phyloP scores from a whole-genome alignment of 1,140 invertebrate species.

The Adoxophyes honmai region DNA sequence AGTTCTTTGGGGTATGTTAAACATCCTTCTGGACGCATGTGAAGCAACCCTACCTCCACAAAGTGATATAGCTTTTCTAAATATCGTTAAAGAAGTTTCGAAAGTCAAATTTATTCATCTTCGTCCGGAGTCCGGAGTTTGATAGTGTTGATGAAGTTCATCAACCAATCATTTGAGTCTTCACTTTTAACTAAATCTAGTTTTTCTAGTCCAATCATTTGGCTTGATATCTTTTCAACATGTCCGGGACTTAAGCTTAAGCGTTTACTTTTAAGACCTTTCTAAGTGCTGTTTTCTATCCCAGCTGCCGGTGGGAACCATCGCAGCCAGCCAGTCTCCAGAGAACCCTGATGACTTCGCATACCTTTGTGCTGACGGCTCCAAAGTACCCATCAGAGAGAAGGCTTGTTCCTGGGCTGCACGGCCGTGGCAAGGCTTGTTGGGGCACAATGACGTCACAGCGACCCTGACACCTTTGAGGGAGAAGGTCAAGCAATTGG shows the following conservation, averaged over 20 bases:
- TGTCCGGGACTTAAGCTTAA: too few relatives aligned
- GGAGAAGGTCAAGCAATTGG: slow-evolving; percentile 64
- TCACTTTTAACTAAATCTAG: too few relatives aligned
- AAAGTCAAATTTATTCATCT: too few relatives aligned
- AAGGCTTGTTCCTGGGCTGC: slow-evolving; percentile 88
- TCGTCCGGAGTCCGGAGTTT: too few relatives aligned
- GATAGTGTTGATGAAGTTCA: too few relatives aligned
- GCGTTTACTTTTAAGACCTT: slow-evolving; percentile 13
- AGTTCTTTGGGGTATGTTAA: slow-evolving; percentile 83
- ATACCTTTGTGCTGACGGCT: slow-evolving; percentile 91
- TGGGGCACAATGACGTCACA: slow-evolving; percentile 80
- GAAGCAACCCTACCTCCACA: too few relatives aligned
- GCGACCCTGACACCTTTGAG: slow-evolving; percentile 64
- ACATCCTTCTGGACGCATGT: too few relatives aligned
- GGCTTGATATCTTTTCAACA: too few relatives aligned
- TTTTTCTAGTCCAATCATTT: too few relatives aligned
- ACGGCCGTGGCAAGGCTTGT: slow-evolving; percentile 86
- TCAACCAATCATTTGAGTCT: too few relatives aligned
- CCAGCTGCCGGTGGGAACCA: slow-evolving; percentile 78
- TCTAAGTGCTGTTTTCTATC: slow-evolving; percentile 3
- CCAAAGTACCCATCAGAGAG: slow-evolving; percentile 80
- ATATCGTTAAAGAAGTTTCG: too few relatives aligned
- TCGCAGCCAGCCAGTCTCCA: slow-evolving; percentile 61
- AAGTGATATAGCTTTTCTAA: too few relatives aligned
- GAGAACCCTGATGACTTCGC: slow-evolving; percentile 81